Percentiles rank a stretch among this genome's conserved stretches.
Conservation (phyloP, 2,797 vertebrate genomes). For the Gymnopithys bicolor region DNA sequence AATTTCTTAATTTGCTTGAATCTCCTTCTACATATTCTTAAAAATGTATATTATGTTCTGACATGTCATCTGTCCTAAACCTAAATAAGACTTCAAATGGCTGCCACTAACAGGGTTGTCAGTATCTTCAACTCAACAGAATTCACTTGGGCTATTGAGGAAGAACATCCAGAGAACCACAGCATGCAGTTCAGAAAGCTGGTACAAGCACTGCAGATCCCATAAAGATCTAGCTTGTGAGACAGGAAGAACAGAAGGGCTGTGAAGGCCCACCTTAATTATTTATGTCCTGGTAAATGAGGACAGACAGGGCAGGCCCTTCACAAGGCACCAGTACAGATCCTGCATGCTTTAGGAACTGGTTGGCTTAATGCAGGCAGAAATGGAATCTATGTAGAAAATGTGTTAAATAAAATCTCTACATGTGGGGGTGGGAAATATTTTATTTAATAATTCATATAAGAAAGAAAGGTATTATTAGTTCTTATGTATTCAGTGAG, state of each 20-base stretch:
- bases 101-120: not conserved
- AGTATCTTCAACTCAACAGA: not conserved
- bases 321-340: not conserved
- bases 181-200: not conserved
- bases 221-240: not conserved
- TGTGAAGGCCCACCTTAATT: not conserved
- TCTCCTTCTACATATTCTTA: not conserved
- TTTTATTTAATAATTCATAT: not conserved
- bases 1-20: not conserved
- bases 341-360: fast-evolving
- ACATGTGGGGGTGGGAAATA: not conserved
- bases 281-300: not conserved
- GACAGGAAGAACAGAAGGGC: not conserved
- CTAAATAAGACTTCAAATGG: not conserved
- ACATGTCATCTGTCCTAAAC: not conserved
- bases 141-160: not conserved
- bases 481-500: not conserved
- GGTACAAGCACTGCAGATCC: not conserved
- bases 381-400: not conserved
- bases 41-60: not conserved
- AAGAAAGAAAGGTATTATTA: not conserved
- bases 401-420: not conserved
- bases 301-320: not conserved
- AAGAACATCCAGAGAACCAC: not conserved
- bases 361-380: not conserved